Evolutionary conservation across 1,140 invertebrate species (phyloP).

Genomic region (Drosophila ananassae): DNA sequence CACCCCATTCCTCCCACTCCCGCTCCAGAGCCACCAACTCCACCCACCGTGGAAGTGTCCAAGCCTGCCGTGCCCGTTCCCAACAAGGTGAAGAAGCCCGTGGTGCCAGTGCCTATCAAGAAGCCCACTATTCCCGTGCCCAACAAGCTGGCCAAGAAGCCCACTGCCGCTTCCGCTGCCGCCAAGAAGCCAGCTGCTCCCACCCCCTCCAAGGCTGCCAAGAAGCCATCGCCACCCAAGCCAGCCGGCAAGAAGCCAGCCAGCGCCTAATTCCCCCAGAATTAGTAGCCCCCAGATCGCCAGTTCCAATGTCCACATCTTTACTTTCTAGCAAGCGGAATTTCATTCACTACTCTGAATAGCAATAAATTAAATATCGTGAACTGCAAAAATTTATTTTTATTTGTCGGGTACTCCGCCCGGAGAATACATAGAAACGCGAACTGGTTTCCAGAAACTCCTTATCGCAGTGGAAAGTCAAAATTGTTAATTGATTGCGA

Average conservation of each 20-base stretch:
- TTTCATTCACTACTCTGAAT: conserved; percentile 74
- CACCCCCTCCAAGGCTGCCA: conserved; percentile 21
- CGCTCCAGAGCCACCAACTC: conserved; percentile 58
- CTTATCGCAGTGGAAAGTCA: conserved; percentile 32
- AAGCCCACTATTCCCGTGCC: conserved; percentile 34
- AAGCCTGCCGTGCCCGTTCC: conserved; percentile 48
- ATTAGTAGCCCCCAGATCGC: background rate
- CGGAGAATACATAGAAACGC: background rate
- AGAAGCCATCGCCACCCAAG: conserved; percentile 58
- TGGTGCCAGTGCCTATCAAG: conserved; percentile 40
- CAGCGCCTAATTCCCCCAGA: conserved; percentile 34
- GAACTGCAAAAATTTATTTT: conserved; percentile 40
- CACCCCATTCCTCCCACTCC: conserved; percentile 64
- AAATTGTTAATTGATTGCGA: conserved; percentile 52
- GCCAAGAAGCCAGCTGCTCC: conserved; percentile 32
- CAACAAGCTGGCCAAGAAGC: conserved; percentile 38
- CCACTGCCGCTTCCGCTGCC: conserved; percentile 20
- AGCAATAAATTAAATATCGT: conserved; percentile 60
- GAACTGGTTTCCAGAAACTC: conserved; percentile 19
- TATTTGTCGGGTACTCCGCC: background rate
- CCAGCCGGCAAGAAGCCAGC: conserved; percentile 58
- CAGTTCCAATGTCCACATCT: conserved; percentile 32
- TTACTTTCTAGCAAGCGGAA: conserved; percentile 66
- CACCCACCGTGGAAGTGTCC: conserved; percentile 51
- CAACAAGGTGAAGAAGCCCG: conserved; percentile 47